A percentile compares a stretch with the other conserved stretches of the same genome.
phyloP scores from a whole-genome alignment of 2,113 vertebrate genomes.

The Mastomys natalensis region DNA sequence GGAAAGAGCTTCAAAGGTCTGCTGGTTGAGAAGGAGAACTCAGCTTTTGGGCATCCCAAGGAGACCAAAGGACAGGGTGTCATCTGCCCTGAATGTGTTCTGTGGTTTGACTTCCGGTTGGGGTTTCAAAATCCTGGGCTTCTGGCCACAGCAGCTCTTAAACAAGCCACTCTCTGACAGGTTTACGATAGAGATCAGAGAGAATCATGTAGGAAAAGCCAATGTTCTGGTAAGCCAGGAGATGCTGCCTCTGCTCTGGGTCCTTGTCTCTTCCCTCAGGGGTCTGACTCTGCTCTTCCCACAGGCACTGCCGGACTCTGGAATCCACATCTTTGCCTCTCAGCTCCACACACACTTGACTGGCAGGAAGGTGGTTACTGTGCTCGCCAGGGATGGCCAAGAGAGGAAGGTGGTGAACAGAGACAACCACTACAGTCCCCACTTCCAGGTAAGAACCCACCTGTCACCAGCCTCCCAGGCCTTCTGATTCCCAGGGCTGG shows the following conservation, averaged over 20 bases:
- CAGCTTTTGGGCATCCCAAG: too few relatives aligned
- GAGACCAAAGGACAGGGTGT: not conserved
- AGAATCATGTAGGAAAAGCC: not conserved
- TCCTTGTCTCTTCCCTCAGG: too few relatives aligned
- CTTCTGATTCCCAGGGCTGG: not conserved
- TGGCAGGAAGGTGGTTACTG: constrained; percentile 91
- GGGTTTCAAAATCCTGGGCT: not conserved
- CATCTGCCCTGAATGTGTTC: too few relatives aligned
- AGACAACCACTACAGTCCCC: constrained; percentile 96
- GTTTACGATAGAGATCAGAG: not conserved
- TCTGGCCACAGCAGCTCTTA: not conserved
- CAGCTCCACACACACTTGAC: constrained; percentile 98
- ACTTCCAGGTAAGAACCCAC: constrained; percentile 92
- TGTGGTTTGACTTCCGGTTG: not conserved
- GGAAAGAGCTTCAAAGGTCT: fast-evolving
- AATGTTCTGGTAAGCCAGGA: not conserved
- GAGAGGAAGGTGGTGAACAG: constrained; percentile 92
- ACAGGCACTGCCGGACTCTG: constrained; percentile 91
- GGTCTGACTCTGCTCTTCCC: fast-evolving
- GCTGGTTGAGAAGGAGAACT: too few relatives aligned
- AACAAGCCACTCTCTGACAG: not conserved
- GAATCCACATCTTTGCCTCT: constrained; percentile 96
- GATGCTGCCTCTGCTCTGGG: too few relatives aligned
- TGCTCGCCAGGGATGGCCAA: constrained; percentile 88
- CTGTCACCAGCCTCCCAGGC: fast-evolving